Evolutionary conservation across 2,888 invertebrate genomes (phyloP), one percentile per base, ranked within the genome.

Genomic region (Eustalomyia histrio): DNA sequence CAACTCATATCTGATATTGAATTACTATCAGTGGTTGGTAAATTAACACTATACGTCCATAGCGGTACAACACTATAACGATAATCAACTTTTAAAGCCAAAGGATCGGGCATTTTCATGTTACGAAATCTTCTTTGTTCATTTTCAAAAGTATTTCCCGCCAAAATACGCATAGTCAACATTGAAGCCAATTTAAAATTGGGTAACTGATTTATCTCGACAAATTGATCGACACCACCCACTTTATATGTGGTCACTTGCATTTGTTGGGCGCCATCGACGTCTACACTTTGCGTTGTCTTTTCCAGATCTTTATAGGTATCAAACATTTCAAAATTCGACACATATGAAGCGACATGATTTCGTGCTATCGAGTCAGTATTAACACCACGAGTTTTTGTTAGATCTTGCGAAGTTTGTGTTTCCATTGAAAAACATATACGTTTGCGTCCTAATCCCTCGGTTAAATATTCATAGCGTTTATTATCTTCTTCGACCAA

Each of bases 261-360:
- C 63, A 90, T 82, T 9, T 92, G 91, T 90, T 92, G 91, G 80
- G 91, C 91, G 55, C 92, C 92, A 10, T 91, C 90, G 58, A 89
- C 83, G 29, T 87, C 85, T 0, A 89, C 83, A 39, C 86, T 88
- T 52, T 88, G 87, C 0, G 87, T 87, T 1, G 86, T 85, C 1
- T 86, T 85, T n/a, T 91, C 91, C 35, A 92, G 85, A 61, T 90
- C 90, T 7, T 91, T 91, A 84, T 93, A 95, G 0, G 94, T 94
- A 86, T 96, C 96, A 85, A 93, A 93, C 93, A 96, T 95, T 84
- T 95, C 95, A 93, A 95, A 96, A 86, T 94, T 92, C 0, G 95
- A 95, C 0, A 95, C 95, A 86, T 94, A 95, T 0, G 93, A 92
- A 1, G 91, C 91, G 3, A 92, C 92, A 85, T 94, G 93, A 68